phyloP scores from a whole-genome alignment of 2,888 invertebrate genomes.

The Loripinus fragilis region DNA sequence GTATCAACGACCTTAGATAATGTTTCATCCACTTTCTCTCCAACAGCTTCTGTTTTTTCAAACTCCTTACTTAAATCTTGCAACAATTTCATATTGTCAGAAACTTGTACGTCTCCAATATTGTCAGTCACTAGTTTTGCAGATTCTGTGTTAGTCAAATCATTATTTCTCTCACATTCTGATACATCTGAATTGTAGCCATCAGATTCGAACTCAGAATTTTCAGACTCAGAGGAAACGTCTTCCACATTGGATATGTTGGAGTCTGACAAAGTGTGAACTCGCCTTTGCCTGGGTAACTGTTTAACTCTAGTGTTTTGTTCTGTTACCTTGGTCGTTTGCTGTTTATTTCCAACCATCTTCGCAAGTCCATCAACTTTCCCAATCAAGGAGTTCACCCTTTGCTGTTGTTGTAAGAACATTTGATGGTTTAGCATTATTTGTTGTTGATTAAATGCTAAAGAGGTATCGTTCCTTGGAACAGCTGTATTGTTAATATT shows the following conservation, averaged over 20 bases:
- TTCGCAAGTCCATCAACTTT: slow-evolving; percentile 2
- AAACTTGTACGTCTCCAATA: neutral
- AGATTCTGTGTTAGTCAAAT: no score
- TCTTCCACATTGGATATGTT: neutral
- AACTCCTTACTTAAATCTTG: neutral
- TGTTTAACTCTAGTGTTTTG: neutral
- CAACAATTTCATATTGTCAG: neutral
- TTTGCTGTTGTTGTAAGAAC: slow-evolving; percentile 4
- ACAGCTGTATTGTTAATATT: neutral
- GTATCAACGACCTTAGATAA: neutral
- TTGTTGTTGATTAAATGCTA: neutral
- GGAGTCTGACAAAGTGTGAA: neutral
- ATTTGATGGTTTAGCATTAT: neutral
- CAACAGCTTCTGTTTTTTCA: neutral
- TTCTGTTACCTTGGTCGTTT: neutral
- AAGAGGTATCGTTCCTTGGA: neutral
- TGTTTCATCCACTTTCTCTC: neutral
- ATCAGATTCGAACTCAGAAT: neutral
- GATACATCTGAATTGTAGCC: neutral
- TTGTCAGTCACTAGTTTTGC: neutral
- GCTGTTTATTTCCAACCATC: neutral
- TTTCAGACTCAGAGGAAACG: neutral
- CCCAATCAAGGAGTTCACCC: neutral
- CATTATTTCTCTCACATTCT: neutral
- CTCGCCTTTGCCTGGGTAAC: neutral